Base-by-base conservation (phyloP, 2,797 vertebrate species). In the Heteromormyrus szaboi region DNA sequence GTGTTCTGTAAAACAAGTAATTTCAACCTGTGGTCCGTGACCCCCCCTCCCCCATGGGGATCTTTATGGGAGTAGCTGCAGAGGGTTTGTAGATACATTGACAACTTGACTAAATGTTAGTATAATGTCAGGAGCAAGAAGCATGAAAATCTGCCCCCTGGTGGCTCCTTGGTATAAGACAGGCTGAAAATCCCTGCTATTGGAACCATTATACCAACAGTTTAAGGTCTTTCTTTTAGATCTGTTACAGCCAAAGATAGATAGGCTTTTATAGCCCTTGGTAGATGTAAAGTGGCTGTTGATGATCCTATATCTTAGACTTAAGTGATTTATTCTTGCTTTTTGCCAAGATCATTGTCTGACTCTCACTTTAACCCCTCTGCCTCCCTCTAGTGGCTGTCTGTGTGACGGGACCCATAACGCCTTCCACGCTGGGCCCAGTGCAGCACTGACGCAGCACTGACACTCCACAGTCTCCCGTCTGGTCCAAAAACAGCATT, bases 401-500 rank as follows among this genome's bases (percentile, higher is more conserved):
- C 96, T 95, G 96, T 97, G 94, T 97, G 97, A 97, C 94, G 94
- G 96, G 94, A 96, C 94, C 93, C 94, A 94, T 92, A 93, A 95
- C 95, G 96, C 95, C 94, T 90, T 86, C 17, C 94, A 95, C 95
- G 92, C 96, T 95, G 95, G 95, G 91, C 92, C 95, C 94, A 91
- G 92, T 93, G 93, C 90, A 88, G 92, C 93, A 91, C 90, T 87
- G 94, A 96, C 93, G 93, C 90, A 88, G 92, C 93, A 91, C 90
- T 87, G 94, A 96, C 93, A 95, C 93, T 12, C 95, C 95, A 94
- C 93, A 93, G 91, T 95, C 95, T 94, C 93, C 92, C 96, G 96
- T 94, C 95, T 96, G 97, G 94, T 96, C 96, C 96, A 96, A 96
- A 93, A 95, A 95, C 95, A 95, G 44, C 17, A 95, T 94, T 95